phyloP scores from a whole-genome alignment of 2,113 vertebrate species.

The Piaya cayana region DNA sequence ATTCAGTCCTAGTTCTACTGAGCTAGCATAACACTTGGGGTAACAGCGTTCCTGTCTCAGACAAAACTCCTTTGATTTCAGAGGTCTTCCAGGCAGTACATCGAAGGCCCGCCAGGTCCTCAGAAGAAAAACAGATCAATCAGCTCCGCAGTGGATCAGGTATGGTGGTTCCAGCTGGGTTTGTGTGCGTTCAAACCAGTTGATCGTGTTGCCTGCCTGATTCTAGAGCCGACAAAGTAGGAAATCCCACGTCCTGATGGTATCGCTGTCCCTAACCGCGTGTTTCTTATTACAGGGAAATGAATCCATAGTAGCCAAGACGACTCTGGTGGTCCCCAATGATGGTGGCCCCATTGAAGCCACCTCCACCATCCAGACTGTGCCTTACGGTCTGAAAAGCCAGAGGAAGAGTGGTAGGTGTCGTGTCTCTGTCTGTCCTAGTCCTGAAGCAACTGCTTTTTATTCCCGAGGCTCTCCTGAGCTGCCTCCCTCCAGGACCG shows the following conservation, averaged over 20 bases:
- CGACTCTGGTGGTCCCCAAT: conserved; percentile 88
- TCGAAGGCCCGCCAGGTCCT: conserved; percentile 85
- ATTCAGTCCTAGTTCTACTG: fast-evolving
- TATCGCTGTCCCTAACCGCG: background rate
- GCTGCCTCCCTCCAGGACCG: background rate
- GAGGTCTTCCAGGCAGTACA: conserved; percentile 90
- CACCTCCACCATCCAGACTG: conserved; percentile 89
- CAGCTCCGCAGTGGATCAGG: conserved; percentile 81
- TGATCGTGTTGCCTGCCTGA: background rate
- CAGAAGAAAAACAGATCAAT: conserved; percentile 90
- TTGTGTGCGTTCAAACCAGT: fast-evolving
- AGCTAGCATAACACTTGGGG: fast-evolving
- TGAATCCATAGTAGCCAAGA: conserved; percentile 93
- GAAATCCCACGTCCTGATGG: too few species aligned
- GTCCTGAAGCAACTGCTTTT: fast-evolving
- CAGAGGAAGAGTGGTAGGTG: conserved; percentile 85
- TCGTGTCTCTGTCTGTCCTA: fast-evolving
- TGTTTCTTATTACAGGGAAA: conserved; percentile 77
- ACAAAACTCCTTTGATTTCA: conserved; percentile 45
- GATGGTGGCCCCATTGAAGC: conserved; percentile 94
- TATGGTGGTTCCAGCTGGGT: conserved; percentile 35
- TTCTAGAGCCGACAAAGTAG: background rate
- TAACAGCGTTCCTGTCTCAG: background rate
- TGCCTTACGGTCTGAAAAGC: conserved; percentile 86
- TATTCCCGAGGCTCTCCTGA: background rate